These are phyloP conservation scores for Dicyrtomina minuta DNA, from an alignment of 2,888 invertebrate genomes.

Conservation along the genomic window DNA sequence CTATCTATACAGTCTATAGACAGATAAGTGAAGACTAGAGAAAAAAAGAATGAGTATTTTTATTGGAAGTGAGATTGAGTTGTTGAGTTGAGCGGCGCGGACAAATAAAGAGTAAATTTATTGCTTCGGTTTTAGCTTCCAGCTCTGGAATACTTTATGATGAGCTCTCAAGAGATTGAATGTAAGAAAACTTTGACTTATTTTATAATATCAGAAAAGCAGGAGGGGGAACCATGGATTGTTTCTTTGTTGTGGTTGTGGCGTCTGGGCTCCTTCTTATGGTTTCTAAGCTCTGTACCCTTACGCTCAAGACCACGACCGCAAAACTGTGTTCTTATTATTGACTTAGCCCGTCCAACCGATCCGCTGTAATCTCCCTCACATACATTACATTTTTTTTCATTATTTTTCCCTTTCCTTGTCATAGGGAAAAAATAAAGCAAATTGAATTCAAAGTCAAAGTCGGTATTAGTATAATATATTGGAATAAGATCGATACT, in stretches of 20 bases:
- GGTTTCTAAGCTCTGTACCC: neutral
- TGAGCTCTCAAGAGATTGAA: neutral
- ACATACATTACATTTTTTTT: neutral
- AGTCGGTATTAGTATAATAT: neutral
- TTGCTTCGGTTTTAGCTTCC: slow-evolving; percentile 17
- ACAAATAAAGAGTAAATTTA: slow-evolving; percentile 20
- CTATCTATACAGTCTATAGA: neutral
- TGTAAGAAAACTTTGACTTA: too few species aligned
- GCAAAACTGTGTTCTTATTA: too few species aligned
- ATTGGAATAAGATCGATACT: neutral
- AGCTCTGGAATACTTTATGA: slow-evolving; percentile 21
- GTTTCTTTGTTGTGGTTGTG: neutral
- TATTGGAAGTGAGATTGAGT: slow-evolving; percentile 24
- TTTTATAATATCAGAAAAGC: neutral
- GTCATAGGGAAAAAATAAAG: neutral
- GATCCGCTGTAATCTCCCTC: neutral
- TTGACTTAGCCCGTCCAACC: neutral
- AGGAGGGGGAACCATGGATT: neutral
- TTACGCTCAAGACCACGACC: neutral
- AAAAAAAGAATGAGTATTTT: slow-evolving; percentile 12
- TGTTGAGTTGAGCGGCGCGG: slow-evolving; percentile 1
- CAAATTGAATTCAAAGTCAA: neutral
- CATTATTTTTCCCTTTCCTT: neutral
- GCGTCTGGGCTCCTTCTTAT: neutral
- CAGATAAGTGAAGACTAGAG: too few species aligned